Conservation (phyloP, 2,113 vertebrate species). For the Daubentonia madagascariensis region DNA sequence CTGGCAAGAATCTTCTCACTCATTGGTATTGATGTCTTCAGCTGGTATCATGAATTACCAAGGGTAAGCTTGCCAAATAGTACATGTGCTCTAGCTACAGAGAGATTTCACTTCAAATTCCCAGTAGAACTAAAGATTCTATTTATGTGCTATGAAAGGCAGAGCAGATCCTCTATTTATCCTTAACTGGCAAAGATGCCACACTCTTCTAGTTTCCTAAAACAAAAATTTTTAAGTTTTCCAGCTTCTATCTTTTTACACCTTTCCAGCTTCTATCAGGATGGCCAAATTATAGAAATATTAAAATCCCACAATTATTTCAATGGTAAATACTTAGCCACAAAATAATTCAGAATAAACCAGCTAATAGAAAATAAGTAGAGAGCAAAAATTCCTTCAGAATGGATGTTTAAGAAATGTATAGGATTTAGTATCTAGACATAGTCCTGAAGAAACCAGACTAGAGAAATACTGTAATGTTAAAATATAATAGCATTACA, state of each 20-base stretch:
- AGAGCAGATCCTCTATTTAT: not conserved
- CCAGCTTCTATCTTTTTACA: too few relatives aligned
- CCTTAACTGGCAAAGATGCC: not conserved
- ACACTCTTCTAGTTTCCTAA: not conserved
- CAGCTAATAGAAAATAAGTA: constrained; percentile 28
- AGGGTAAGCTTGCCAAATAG: constrained; percentile 84
- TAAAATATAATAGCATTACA: not conserved
- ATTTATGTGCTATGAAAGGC: not conserved
- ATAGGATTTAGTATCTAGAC: not conserved
- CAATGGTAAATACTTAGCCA: constrained; percentile 15
- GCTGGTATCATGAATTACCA: constrained; percentile 97
- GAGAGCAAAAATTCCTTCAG: not conserved
- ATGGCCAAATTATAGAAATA: not conserved
- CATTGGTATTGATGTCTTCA: constrained; percentile 96
- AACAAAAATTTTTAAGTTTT: not conserved
- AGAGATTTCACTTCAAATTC: not conserved
- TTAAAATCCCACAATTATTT: not conserved
- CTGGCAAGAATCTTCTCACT: constrained; percentile 94
- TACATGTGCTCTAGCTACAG: not conserved
- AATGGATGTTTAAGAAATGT: not conserved
- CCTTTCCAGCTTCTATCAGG: not conserved
- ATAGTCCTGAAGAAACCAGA: not conserved
- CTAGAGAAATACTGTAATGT: not conserved
- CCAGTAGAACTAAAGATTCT: not conserved
- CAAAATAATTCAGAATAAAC: constrained; percentile 30